Evolutionary conservation across 2,797 vertebrate genomes (phyloP), one percentile per base, ranked within the genome.

Genomic region (Protosalanx chinensis): DNA sequence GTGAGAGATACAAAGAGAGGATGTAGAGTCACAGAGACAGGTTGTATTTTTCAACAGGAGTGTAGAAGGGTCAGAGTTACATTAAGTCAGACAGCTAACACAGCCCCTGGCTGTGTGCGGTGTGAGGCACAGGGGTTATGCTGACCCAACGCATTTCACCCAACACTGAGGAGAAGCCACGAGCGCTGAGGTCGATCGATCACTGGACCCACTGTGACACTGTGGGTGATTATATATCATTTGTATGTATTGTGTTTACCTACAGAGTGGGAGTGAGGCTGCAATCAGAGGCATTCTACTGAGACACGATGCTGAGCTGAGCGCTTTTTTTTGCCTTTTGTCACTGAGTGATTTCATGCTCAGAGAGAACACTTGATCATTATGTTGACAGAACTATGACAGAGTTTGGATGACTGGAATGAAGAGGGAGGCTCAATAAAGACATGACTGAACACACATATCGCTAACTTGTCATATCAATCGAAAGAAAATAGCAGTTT

Each of bases 181-280:
- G 68, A 77, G 74, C 68, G 60, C 58, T 57, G 63, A 64, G 74
- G 68, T 73, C 67, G 68, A 85, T 85, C 68, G 77, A 85, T 82
- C 78, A 78, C 71, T 49, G 58, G 70, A 63, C 69, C 32, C 32
- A 23, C 72, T 18, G 70, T 53, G 33, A 67, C 29, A 61, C 64
- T 61, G 23, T 20, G 62, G 74, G 79, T 79, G 76, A 82, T 82
- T 85, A 81, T 81, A 78, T 79, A 82, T 79, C 66, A 79, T 85
- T 76, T 78, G 74, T 85, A 81, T 85, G 77, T 79, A 82, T 80
- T 85, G 83, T 82, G 83, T 85, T 85, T 85, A 73, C 75, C 76
- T 72, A 75, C 70, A 75, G 79, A 85, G 67, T 76, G 72, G 76
- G 69, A 56, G 72, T 27, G 1, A 75, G 68, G n/a, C 49, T 76